Conservation (phyloP, 2,113 vertebrate species). For the Pachypanchax playfairii region DNA sequence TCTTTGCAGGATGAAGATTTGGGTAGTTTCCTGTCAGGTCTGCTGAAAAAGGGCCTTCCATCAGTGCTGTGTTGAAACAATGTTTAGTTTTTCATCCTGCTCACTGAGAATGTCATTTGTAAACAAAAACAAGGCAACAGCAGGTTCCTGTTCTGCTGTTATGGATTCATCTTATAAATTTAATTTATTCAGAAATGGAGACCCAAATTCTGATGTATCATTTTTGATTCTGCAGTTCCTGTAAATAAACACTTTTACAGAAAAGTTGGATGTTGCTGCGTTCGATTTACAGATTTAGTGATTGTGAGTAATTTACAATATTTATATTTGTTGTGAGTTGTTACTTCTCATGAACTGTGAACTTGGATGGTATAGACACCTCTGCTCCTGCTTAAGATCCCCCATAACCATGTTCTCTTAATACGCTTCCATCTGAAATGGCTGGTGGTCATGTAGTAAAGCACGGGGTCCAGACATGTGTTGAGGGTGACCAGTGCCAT, state of each 20-base stretch:
- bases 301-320: neutral
- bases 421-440: conserved; percentile 63
- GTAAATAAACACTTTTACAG: conserved; percentile 57
- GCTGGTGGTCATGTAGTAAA: conserved; percentile 81
- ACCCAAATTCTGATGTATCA: neutral
- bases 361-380: conserved; percentile 68
- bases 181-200: conserved; percentile 4
- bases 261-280: conserved; percentile 12
- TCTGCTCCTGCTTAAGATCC: conserved; percentile 5
- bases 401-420: conserved; percentile 37
- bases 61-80: conserved; percentile 74
- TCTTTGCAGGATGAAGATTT: conserved; percentile 90
- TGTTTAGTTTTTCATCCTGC: neutral
- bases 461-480: conserved; percentile 84
- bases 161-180: accelerated
- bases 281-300: neutral
- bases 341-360: neutral
- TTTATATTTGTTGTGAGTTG: neutral
- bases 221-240: conserved; percentile 28
- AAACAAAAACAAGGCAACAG: too few species aligned
- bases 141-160: too few species aligned
- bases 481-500: conserved; percentile 79
- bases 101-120: too few species aligned
- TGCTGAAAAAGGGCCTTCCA: conserved; percentile 94
- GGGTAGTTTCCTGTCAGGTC: conserved; percentile 90